Evolutionary conservation across 2,797 vertebrate genomes (phyloP).

Genomic region (Smutsia temminckii): DNA sequence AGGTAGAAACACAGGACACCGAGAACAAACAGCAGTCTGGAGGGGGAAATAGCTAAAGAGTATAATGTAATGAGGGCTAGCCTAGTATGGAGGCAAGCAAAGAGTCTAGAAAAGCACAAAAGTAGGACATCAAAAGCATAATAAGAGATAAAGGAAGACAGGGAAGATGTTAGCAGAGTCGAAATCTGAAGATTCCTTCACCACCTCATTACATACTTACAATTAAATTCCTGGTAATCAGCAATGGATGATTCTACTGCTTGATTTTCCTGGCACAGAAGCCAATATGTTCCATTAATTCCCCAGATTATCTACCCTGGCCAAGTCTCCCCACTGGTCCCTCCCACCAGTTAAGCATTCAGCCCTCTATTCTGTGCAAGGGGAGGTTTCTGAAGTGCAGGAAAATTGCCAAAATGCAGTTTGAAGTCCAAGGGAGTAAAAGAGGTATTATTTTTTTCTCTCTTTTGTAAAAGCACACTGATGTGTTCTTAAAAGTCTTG

Average conservation of each 20-base stretch:
- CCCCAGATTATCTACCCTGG: not conserved
- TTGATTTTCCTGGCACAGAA: slow-evolving; percentile 1
- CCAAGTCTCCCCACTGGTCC: not conserved
- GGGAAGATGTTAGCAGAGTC: fast-evolving
- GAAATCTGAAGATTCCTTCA: not conserved
- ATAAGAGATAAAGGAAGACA: not conserved
- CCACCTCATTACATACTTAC: not conserved
- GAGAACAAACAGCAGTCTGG: not conserved
- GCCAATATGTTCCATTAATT: not conserved
- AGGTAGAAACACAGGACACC: not conserved
- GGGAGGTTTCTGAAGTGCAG: not conserved
- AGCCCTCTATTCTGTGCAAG: not conserved
- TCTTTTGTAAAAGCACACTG: not conserved
- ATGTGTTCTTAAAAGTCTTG: not conserved
- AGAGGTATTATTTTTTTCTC: not conserved
- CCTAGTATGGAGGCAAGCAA: not conserved
- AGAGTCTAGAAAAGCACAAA: not conserved
- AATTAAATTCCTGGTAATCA: slow-evolving; percentile 13
- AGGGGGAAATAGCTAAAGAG: not conserved
- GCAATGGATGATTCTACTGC: not conserved
- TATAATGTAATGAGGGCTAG: no score
- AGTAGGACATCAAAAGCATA: not conserved
- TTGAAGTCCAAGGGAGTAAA: not conserved
- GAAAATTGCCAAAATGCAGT: not conserved
- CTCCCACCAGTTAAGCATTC: not conserved